phyloP scores from a whole-genome alignment of 2,888 invertebrate genomes.

The Cerastis rubricosa region DNA sequence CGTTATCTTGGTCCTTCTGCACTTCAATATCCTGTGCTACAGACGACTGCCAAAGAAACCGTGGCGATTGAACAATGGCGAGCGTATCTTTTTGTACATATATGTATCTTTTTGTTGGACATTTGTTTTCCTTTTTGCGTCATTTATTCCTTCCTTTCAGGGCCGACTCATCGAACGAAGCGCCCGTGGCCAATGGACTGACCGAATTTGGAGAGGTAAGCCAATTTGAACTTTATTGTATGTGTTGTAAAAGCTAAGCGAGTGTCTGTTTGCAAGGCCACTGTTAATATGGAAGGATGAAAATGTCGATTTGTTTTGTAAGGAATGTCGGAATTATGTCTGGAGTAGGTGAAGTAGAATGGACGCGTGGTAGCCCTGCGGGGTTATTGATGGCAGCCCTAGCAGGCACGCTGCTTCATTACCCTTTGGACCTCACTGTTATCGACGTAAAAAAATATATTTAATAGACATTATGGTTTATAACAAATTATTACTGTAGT shows the following conservation, averaged over 20 bases:
- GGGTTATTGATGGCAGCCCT: constrained; percentile 27
- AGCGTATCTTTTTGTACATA: constrained; percentile 60
- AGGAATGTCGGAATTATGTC: constrained; percentile 43
- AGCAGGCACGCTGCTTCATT: constrained; percentile 1
- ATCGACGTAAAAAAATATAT: not conserved
- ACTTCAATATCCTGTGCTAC: constrained; percentile 10
- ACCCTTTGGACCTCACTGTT: not conserved
- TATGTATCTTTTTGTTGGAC: constrained; percentile 58
- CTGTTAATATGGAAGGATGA: constrained; percentile 51
- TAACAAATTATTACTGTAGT: not conserved
- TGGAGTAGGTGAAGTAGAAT: constrained; percentile 4
- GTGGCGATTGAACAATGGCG: constrained; percentile 69
- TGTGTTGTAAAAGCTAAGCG: constrained; percentile 55
- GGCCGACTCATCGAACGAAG: constrained; percentile 90
- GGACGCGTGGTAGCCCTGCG: constrained; percentile 35
- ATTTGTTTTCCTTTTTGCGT: constrained; percentile 73
- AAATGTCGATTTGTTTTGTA: constrained; percentile 54
- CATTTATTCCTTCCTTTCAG: constrained; percentile 83
- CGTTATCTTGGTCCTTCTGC: constrained; percentile 27
- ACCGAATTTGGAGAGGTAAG: constrained; percentile 90
- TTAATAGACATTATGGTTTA: not conserved
- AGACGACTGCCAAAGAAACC: constrained; percentile 51
- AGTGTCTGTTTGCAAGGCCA: constrained; percentile 45
- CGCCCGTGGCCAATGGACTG: constrained; percentile 86
- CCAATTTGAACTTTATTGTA: constrained; percentile 64